These are phyloP conservation scores for Acromyrmex charruanus DNA, from an alignment of 1,140 invertebrate genomes.

Conservation along the genomic window DNA sequence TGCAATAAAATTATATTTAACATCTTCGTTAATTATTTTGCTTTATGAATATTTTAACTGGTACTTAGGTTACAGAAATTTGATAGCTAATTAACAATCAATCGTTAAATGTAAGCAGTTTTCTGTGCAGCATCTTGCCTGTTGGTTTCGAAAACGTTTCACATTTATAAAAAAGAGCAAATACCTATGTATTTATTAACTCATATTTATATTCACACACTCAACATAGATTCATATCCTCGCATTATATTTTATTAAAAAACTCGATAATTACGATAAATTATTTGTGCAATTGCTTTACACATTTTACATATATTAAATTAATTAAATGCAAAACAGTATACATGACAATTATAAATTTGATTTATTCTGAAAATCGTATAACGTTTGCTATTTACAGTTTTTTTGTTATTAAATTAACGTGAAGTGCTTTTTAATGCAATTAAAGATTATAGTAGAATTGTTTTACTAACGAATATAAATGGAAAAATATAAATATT, in stretches of 20 bases:
- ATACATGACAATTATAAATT: neutral
- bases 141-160: neutral
- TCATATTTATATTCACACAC: neutral
- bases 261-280: neutral
- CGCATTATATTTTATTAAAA: neutral
- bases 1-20: neutral
- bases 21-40: neutral
- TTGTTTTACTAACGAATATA: neutral
- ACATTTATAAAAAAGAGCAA: neutral
- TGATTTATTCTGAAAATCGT: neutral
- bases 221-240: neutral
- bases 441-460: neutral
- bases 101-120: no score
- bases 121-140: neutral
- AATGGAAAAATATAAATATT: constrained; percentile 6
- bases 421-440: neutral
- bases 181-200: neutral
- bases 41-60: neutral
- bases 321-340: neutral
- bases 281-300: neutral
- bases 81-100: neutral
- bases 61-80: neutral
- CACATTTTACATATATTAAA: constrained; percentile 1
- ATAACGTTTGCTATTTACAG: neutral
- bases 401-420: constrained; percentile 11